Conservation (phyloP, 2,113 vertebrate genomes). For the Neolamprologus brichardi region DNA sequence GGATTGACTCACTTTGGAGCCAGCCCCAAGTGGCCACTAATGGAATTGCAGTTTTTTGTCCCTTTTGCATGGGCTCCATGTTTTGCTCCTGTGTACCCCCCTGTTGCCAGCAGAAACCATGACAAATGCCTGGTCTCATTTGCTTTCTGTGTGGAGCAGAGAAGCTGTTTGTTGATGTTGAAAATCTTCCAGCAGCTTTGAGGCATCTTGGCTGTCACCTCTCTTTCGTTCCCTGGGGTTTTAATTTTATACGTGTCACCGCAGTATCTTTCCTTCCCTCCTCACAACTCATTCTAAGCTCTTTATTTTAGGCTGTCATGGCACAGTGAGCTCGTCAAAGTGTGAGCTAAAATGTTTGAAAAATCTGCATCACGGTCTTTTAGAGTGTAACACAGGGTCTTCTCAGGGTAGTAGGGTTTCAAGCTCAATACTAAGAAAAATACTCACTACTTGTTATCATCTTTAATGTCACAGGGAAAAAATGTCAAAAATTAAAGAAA, state of each 20-base stretch:
- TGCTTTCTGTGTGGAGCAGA: not conserved
- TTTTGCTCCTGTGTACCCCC: not conserved
- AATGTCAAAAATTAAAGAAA: not conserved
- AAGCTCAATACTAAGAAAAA: not conserved
- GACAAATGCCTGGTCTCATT: not conserved
- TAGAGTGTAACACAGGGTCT: not conserved
- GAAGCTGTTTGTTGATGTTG: not conserved
- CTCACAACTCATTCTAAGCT: not conserved
- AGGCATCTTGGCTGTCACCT: not conserved
- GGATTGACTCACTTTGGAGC: not conserved
- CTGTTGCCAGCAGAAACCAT: not conserved
- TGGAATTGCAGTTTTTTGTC: not conserved
- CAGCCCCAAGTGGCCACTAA: not conserved
- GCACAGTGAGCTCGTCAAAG: not conserved
- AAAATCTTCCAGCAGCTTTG: not conserved
- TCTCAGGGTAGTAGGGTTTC: not conserved
- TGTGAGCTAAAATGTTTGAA: not conserved
- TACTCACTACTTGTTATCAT: not conserved
- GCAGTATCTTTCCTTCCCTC: not conserved
- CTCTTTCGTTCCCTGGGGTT: not conserved
- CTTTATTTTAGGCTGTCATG: conserved; percentile 25
- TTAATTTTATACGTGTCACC: not conserved
- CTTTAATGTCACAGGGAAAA: not conserved
- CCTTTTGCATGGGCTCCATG: not conserved
- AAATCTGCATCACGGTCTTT: not conserved